A percentile compares a stretch with the other conserved stretches of the same genome.
phyloP scores from a whole-genome alignment of 37 sponge, comb jelly and placozoan genomes.

The Axinella damicornis region DNA sequence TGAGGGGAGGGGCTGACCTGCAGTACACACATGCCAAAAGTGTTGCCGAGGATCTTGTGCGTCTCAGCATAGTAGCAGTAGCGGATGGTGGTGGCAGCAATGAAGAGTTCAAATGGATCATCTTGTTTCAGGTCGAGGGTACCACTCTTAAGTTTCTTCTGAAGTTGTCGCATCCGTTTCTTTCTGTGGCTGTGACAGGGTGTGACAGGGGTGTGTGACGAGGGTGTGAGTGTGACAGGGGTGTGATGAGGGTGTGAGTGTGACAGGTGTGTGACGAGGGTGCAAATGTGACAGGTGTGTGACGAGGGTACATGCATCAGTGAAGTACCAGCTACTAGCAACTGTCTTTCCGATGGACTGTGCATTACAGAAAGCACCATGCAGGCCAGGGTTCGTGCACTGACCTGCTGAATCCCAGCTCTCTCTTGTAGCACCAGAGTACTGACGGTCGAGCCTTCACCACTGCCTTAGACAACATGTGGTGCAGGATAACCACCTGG shows the following conservation, averaged over 20 bases:
- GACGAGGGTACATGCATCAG: too few species aligned
- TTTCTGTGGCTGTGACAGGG: constrained; percentile 91
- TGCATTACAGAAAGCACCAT: too few species aligned
- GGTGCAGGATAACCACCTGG: constrained; percentile 96
- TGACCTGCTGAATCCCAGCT: constrained; percentile 95
- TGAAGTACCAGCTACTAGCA: too few species aligned
- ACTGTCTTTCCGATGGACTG: too few species aligned
- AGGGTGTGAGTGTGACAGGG: too few species aligned
- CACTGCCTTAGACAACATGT: constrained; percentile 86
- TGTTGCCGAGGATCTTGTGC: constrained; percentile 96
- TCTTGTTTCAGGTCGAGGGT: constrained; percentile 82
- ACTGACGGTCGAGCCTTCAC: constrained; percentile 88
- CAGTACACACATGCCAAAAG: constrained; percentile 97
- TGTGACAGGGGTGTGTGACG: too few species aligned
- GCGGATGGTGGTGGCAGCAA: constrained; percentile 91
- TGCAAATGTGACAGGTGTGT: too few species aligned
- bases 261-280: too few species aligned
- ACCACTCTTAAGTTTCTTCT: constrained; percentile 93
- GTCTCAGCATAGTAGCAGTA: constrained; percentile 97
- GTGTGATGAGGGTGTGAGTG: too few species aligned
- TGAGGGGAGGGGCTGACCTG: constrained; percentile 60
- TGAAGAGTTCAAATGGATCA: constrained; percentile 96
- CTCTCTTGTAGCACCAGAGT: constrained; percentile 99
- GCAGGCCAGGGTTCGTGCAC: too few species aligned
- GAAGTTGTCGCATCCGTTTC: constrained; percentile 92